Percentiles rank a stretch among this genome's conserved stretches.
phyloP scores from a whole-genome alignment of 2,113 vertebrate genomes.

The Mionectes macconnelli region DNA sequence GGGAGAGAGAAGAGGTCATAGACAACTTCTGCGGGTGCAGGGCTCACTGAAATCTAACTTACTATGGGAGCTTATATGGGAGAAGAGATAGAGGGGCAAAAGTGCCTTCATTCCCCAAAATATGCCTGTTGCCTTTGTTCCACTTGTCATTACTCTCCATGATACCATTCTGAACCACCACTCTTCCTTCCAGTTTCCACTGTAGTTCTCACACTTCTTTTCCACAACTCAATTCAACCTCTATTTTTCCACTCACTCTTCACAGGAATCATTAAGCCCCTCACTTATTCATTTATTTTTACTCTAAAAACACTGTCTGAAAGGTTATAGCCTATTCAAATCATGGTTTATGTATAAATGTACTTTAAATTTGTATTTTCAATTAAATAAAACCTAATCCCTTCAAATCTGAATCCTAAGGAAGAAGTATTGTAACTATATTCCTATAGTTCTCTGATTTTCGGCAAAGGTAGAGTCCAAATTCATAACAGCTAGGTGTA shows the following conservation, averaged over 20 bases:
- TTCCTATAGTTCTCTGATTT: not conserved
- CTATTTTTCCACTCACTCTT: not conserved
- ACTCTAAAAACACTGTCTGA: not conserved
- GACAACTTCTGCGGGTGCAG: not conserved
- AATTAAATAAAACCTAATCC: not conserved
- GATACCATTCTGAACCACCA: not conserved
- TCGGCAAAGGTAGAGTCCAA: not conserved
- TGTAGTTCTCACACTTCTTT: not conserved
- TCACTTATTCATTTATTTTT: not conserved
- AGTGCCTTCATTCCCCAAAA: not conserved
- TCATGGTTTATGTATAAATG: fast-evolving
- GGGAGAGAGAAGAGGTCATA: not conserved
- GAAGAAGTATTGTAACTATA: not conserved
- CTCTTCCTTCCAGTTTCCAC: not conserved
- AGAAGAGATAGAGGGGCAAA: not conserved
- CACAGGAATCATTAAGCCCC: not conserved
- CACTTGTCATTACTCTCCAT: not conserved
- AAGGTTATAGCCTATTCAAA: not conserved
- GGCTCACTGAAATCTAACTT: not conserved
- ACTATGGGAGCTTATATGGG: not conserved
- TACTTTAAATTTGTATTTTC: not conserved
- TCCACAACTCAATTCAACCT: not conserved
- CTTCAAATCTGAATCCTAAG: not conserved
- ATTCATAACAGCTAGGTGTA: not conserved
- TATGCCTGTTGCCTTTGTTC: not conserved